Evolutionary conservation across 2,888 invertebrate species (phyloP).

Genomic region (Ennomos quercinarius): DNA sequence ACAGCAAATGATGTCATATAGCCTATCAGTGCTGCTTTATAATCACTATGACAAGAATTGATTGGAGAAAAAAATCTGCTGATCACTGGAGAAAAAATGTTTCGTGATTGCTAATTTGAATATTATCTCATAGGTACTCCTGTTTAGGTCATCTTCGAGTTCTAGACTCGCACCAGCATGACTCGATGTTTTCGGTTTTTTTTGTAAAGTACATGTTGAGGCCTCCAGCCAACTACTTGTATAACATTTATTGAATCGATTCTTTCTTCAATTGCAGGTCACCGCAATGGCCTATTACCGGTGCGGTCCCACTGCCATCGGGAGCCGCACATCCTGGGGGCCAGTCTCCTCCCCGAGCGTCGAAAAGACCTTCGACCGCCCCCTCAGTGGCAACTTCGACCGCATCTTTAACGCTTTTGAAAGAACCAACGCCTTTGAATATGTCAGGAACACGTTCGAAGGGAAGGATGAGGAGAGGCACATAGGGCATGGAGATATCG

Average conservation of each 20-base stretch:
- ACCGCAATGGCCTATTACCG: constrained; percentile 76
- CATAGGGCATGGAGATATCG: constrained; percentile 71
- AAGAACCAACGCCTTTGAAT: constrained; percentile 79
- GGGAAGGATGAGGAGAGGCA: constrained; percentile 60
- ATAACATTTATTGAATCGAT: too few relatives aligned
- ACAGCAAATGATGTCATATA: constrained; percentile 47
- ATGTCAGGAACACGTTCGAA: constrained; percentile 39
- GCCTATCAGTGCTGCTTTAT: constrained; percentile 22
- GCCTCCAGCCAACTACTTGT: too few relatives aligned
- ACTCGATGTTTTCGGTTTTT: too few relatives aligned
- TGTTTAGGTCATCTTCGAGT: constrained; percentile 3
- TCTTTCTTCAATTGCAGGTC: constrained; percentile 44
- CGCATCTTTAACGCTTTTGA: constrained; percentile 82
- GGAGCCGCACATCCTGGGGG: constrained; percentile 86
- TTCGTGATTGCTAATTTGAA: constrained; percentile 9
- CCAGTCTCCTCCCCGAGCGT: constrained; percentile 74
- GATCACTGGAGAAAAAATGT: constrained; percentile 14
- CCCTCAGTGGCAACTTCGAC: constrained; percentile 79
- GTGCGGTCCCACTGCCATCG: constrained; percentile 77
- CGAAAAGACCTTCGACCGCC: constrained; percentile 71
- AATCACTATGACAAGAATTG: constrained; percentile 14
- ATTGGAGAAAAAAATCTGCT: constrained; percentile 16
- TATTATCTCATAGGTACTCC: constrained; percentile 5
- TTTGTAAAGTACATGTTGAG: too few relatives aligned
- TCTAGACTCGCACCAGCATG: background rate